Evolutionary conservation across 1,140 invertebrate genomes (phyloP).

Genomic region (Pseudomyrmex gracilis): DNA sequence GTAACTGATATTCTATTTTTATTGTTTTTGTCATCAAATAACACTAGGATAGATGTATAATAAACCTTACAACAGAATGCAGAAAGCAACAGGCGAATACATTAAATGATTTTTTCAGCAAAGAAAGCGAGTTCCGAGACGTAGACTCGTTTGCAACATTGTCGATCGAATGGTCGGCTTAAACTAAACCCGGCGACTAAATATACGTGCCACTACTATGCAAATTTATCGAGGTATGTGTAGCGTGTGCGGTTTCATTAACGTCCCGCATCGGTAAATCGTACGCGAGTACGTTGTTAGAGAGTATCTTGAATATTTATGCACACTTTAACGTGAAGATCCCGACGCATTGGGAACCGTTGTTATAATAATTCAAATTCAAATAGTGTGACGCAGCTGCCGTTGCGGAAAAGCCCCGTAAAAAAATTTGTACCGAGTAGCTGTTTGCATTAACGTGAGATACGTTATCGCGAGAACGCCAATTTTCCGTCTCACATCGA

Average conservation of each 20-base stretch:
- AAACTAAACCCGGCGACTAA: slow-evolving; percentile 62
- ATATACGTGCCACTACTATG: slow-evolving; percentile 55
- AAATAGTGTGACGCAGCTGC: slow-evolving; percentile 27
- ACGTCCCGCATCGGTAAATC: slow-evolving; percentile 41
- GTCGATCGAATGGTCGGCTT: slow-evolving; percentile 60
- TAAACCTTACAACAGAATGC: slow-evolving; percentile 5
- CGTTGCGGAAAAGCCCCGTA: neutral
- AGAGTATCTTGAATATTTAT: slow-evolving; percentile 45
- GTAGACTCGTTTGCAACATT: slow-evolving; percentile 46
- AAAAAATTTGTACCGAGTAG: slow-evolving; percentile 45
- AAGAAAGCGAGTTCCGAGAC: slow-evolving; percentile 36
- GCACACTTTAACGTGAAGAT: slow-evolving; percentile 20
- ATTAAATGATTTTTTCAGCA: slow-evolving; percentile 45
- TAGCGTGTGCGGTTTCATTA: slow-evolving; percentile 42
- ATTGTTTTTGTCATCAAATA: neutral
- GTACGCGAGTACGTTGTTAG: slow-evolving; percentile 4
- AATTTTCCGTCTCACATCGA: neutral
- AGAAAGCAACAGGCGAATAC: slow-evolving; percentile 15
- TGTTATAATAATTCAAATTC: slow-evolving; percentile 55
- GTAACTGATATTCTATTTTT: neutral
- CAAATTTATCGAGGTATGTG: slow-evolving; percentile 57
- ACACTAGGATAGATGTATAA: neutral
- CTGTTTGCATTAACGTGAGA: slow-evolving; percentile 19
- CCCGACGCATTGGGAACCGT: slow-evolving; percentile 12
- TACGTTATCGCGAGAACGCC: slow-evolving; percentile 29